A percentile compares a stretch with the other conserved stretches of the same genome.
phyloP scores from a whole-genome alignment of 64 coral and sea anemone genomes.

The Orbicella faveolata region DNA sequence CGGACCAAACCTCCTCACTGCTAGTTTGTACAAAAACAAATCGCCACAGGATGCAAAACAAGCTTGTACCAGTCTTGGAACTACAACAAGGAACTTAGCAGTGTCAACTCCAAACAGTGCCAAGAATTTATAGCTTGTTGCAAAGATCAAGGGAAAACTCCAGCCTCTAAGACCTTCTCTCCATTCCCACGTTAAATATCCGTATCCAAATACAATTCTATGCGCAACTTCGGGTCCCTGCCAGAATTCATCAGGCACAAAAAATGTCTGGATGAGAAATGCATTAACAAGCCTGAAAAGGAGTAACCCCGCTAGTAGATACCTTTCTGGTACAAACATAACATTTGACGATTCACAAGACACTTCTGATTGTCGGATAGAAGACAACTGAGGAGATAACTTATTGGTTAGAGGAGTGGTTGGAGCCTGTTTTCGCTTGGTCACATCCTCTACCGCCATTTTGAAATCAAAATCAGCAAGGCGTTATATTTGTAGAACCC shows the following conservation, averaged over 20 bases:
- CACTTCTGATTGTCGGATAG: background rate
- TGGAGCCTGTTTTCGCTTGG: background rate
- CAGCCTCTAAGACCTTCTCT: conserved; percentile 85
- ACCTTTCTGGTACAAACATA: background rate
- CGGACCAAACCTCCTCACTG: conserved; percentile 51
- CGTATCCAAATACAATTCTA: conserved; percentile 86
- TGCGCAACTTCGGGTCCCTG: conserved; percentile 95
- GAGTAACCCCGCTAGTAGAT: conserved; percentile 29
- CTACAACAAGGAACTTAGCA: conserved; percentile 49
- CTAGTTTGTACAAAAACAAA: conserved; percentile 82
- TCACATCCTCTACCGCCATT: conserved; percentile 7
- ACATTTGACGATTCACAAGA: background rate
- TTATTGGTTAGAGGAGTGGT: background rate
- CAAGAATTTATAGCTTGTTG: conserved; percentile 58
- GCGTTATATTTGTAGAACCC: background rate
- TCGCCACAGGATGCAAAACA: conserved; percentile 78
- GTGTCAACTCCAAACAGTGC: conserved; percentile 59
- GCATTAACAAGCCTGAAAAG: conserved; percentile 82
- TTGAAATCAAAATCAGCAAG: background rate
- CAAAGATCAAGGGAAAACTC: conserved; percentile 82
- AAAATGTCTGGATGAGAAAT: conserved; percentile 67
- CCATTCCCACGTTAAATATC: conserved; percentile 97
- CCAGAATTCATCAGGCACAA: conserved; percentile 98
- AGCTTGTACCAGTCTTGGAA: conserved; percentile 71
- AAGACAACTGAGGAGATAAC: background rate